Base-by-base conservation (phyloP, 2,888 invertebrate genomes). In the Leptinotarsa haldemani region DNA sequence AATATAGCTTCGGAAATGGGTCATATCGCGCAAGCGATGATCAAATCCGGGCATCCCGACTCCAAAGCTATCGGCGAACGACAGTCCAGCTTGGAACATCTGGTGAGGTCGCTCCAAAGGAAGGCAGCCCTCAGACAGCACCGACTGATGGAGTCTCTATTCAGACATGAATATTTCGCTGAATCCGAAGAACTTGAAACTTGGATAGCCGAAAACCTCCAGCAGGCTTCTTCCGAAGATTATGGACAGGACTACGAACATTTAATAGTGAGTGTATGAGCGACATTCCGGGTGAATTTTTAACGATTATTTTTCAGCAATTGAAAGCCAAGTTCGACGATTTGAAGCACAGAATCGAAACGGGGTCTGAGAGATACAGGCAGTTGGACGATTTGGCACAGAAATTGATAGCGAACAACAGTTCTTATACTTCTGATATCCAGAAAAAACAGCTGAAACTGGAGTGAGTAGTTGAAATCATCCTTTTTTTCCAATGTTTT, bases 191-290 rank as follows among this genome's bases (percentile, higher is more conserved):
- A 97, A 83, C 89, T 98, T 56, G 96, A 97, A 84, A 92, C 93
- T 82, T 98, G 97, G 97, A 96, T 98, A 68, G 93, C 93, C 77
- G 97, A 97, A 81, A 96, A 97, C 85, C 92, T 95, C 83, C 94
- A 95, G 68, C 93, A 94, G 0, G 97, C 97, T 1, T 93, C 94
- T 67, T 95, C 95, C 71, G 97, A 97, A 83, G 98, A 98, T 85
- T 97, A 96, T 83, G 98, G 98, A 0, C 95, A 95, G 85, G 98
- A 98, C 86, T 97, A 94, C 83, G 97, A 97, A 83, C 97, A 97
- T 88, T 87, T 97, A 68, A 86, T 95, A 88, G 93, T 95, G 82
- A 84, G 84, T 80, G 56, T n/a, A 18, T 18, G 13, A 52, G 30
- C 0, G 53, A 70, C 2, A 22, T 22, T 9, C 22, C 47, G 50